Percentiles rank a stretch among this genome's conserved stretches.
Conservation (phyloP, 1,140 invertebrate species). For the Drosophila lacertosa region DNA sequence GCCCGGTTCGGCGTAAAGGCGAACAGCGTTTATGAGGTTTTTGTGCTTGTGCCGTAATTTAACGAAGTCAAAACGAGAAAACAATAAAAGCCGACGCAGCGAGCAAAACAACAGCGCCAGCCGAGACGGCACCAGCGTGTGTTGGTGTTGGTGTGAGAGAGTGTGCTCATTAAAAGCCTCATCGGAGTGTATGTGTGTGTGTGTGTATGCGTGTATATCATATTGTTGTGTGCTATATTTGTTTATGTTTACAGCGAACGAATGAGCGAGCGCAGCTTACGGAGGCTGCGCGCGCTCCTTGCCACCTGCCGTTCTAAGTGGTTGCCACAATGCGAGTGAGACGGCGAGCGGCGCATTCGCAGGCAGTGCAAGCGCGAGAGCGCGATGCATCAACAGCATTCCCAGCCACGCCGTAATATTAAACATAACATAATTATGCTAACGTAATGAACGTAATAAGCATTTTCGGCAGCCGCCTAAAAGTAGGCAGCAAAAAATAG, state of each 20-base stretch:
- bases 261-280: slow-evolving; percentile 52
- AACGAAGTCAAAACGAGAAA: slow-evolving; percentile 82
- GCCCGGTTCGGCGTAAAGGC: slow-evolving; percentile 15
- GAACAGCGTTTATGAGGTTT: slow-evolving; percentile 75
- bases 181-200: slow-evolving; percentile 1
- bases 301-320: slow-evolving; percentile 48
- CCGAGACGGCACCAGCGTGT: slow-evolving; percentile 7
- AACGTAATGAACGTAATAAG: slow-evolving; percentile 25
- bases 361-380: slow-evolving; percentile 11
- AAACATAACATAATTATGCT: slow-evolving; percentile 14
- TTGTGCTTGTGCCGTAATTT: slow-evolving; percentile 82
- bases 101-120: slow-evolving; percentile 18
- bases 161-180: slow-evolving; percentile 39
- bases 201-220: slow-evolving; percentile 24
- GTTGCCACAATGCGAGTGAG: slow-evolving; percentile 37
- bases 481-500: background rate
- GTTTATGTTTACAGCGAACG: slow-evolving; percentile 37
- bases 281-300: slow-evolving; percentile 66
- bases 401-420: slow-evolving; percentile 17
- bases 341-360: slow-evolving; percentile 30
- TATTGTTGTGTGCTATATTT: slow-evolving; percentile 49
- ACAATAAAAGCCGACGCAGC: slow-evolving; percentile 71
- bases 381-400: slow-evolving; percentile 5
- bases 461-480: slow-evolving; percentile 4
- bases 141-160: slow-evolving; percentile 25